Evolutionary conservation across 2,888 invertebrate species (phyloP).

Genomic region (Seira ritae): DNA sequence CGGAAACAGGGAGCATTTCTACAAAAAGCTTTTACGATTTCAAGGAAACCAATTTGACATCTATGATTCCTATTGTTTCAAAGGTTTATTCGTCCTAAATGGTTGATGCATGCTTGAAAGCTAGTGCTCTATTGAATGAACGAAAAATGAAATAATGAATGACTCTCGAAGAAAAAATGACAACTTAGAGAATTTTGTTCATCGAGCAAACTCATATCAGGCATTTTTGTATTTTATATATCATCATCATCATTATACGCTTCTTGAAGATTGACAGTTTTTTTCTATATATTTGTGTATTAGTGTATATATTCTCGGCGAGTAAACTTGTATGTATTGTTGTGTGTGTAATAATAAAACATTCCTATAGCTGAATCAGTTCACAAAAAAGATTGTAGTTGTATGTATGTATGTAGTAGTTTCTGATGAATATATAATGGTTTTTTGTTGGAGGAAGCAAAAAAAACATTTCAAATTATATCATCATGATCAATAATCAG

Average conservation of each 20-base stretch:
- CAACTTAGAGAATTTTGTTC: too few relatives aligned
- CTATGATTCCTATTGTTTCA: too few relatives aligned
- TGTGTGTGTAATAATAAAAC: constrained; percentile 43
- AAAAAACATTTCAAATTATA: constrained; percentile 66
- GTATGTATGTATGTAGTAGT: neutral
- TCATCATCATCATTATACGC: constrained; percentile 48
- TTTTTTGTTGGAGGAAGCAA: constrained; percentile 33
- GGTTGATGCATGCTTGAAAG: too few relatives aligned
- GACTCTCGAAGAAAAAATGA: too few relatives aligned
- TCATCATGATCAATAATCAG: constrained; percentile 73
- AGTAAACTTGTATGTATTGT: neutral
- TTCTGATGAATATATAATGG: constrained; percentile 29
- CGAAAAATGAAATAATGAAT: too few relatives aligned
- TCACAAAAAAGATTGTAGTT: constrained; percentile 59
- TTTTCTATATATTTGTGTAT: constrained; percentile 44
- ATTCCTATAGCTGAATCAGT: constrained; percentile 65
- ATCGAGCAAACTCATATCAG: constrained; percentile 59
- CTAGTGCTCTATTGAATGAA: too few relatives aligned
- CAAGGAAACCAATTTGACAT: too few relatives aligned
- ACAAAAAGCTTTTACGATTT: too few relatives aligned
- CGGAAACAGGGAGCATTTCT: too few relatives aligned
- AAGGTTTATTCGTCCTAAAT: too few relatives aligned
- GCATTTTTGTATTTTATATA: constrained; percentile 57
- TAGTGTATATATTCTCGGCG: constrained; percentile 28
- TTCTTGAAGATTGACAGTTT: constrained; percentile 49